Conservation (phyloP, 1,140 invertebrate species). For the Cydia splendana region DNA sequence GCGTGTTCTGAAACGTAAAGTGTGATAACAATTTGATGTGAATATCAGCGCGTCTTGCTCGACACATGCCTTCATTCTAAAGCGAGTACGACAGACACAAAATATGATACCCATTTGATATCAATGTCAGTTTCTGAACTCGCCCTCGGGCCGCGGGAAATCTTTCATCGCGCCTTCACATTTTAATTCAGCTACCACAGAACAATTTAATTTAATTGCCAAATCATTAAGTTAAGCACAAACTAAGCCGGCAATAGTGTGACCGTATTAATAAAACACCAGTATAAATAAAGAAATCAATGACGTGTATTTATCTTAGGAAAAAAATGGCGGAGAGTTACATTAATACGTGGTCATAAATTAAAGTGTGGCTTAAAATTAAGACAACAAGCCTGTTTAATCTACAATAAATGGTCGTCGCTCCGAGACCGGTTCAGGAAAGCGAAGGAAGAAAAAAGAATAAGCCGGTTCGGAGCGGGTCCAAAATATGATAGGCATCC, state of each 20-base stretch:
- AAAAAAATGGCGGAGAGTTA: constrained; percentile 70
- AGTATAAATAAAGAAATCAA: constrained; percentile 73
- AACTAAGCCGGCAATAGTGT: constrained; percentile 72
- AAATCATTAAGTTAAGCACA: constrained; percentile 79
- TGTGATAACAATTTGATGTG: not conserved
- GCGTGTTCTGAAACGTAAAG: constrained; percentile 37
- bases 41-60: not conserved
- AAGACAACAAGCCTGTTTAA: constrained; percentile 80
- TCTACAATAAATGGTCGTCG: constrained; percentile 79
- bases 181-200: constrained; percentile 77
- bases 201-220: constrained; percentile 79
- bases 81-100: not conserved
- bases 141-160: constrained; percentile 48
- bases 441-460: constrained; percentile 74
- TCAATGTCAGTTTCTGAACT: constrained; percentile 33
- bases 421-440: constrained; percentile 72
- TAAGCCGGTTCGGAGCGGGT: constrained; percentile 76
- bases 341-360: constrained; percentile 77
- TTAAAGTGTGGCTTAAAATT: constrained; percentile 77
- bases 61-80: not conserved
- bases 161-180: constrained; percentile 62
- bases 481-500: constrained; percentile 80
- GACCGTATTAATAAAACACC: constrained; percentile 65
- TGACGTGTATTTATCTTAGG: constrained; percentile 59
- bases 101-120: constrained; percentile 13